Evolutionary conservation across 2,113 vertebrate genomes (phyloP).

Genomic region (Apistogramma diplotaenia): DNA sequence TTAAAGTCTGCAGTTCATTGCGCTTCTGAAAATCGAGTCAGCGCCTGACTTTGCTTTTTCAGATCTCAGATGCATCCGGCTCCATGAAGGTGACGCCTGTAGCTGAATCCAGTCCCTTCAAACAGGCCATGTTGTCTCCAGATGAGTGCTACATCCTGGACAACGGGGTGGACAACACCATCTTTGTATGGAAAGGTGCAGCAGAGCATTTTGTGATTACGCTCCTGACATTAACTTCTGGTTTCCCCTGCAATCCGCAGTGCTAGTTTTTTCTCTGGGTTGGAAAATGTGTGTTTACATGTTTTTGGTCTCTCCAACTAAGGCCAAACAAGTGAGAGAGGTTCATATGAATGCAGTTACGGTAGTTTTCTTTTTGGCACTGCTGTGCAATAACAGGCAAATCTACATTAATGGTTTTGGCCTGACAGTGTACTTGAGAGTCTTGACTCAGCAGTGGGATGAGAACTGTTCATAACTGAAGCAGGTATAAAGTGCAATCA

Average conservation of each 20-base stretch:
- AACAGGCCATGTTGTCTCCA: conserved; percentile 73
- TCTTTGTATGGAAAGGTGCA: conserved; percentile 83
- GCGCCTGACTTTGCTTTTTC: neutral
- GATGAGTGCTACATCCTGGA: conserved; percentile 81
- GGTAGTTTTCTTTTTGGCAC: neutral
- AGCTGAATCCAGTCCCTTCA: conserved; percentile 75
- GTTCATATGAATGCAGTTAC: neutral
- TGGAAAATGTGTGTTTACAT: neutral
- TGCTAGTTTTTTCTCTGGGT: neutral
- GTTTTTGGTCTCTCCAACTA: neutral
- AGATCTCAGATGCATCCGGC: conserved; percentile 80
- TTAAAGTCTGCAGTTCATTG: neutral
- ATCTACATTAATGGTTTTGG: neutral
- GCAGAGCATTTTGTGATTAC: neutral
- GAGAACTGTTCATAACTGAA: neutral
- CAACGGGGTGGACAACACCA: conserved; percentile 73
- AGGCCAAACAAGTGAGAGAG: neutral
- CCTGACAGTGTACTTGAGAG: no score
- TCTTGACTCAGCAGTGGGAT: no score
- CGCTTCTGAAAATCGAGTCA: neutral
- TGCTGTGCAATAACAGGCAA: neutral
- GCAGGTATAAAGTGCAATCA: no score
- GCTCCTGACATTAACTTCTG: neutral
- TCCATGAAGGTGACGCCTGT: conserved; percentile 68
- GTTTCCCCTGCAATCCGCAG: neutral